phyloP scores from a whole-genome alignment of 2,888 invertebrate genomes.

The Venustoraphidia nigricollis region DNA sequence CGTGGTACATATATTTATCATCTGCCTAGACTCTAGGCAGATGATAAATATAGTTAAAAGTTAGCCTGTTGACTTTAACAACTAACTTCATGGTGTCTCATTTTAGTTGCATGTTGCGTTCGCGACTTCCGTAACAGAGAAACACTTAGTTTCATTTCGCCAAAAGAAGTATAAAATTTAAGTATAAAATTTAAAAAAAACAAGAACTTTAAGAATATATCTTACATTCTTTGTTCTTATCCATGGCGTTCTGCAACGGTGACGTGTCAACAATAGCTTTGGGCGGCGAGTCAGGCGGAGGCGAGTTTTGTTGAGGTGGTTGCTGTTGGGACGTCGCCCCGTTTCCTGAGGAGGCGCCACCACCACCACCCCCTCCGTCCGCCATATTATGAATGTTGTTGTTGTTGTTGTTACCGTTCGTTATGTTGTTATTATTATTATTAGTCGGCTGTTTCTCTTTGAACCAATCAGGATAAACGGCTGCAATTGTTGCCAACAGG shows the following conservation, averaged over 20 bases:
- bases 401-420: slow-evolving; percentile 15
- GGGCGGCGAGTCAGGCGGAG: slow-evolving; percentile 57
- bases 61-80: too few species aligned
- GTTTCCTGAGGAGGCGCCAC: slow-evolving; percentile 10
- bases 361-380: slow-evolving; percentile 10
- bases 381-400: slow-evolving; percentile 22
- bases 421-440: slow-evolving; percentile 12
- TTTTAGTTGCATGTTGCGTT: too few species aligned
- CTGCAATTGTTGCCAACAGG: slow-evolving; percentile 79
- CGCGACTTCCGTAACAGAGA: too few species aligned
- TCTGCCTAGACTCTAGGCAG: too few species aligned
- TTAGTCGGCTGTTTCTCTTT: slow-evolving; percentile 33
- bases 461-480: slow-evolving; percentile 91
- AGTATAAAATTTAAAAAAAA: too few species aligned
- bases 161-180: too few species aligned
- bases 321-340: slow-evolving; percentile 23
- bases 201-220: slow-evolving; percentile 17
- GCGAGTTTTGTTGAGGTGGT: background rate
- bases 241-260: slow-evolving; percentile 83
- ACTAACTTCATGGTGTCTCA: too few species aligned
- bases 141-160: too few species aligned
- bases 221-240: slow-evolving; percentile 97
- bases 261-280: slow-evolving; percentile 89
- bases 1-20: too few species aligned
- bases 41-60: too few species aligned